Conservation (phyloP, 1,140 invertebrate genomes). For the Ladona fulva region DNA sequence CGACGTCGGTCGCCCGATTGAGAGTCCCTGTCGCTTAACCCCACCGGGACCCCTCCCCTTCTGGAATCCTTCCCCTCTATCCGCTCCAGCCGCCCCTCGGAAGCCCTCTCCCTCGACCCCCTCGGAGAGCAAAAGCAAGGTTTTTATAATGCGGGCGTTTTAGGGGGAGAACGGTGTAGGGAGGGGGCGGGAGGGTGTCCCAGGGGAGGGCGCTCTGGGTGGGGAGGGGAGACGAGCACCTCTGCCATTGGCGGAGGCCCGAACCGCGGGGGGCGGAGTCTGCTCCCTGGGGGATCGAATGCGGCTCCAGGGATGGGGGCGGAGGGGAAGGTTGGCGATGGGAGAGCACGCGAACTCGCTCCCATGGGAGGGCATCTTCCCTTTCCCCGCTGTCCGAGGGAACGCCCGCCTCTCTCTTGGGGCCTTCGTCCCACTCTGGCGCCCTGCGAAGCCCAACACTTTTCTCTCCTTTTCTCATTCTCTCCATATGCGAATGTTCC, state of each 20-base stretch:
- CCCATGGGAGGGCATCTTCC: not conserved
- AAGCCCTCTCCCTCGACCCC: not conserved
- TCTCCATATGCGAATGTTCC: not conserved
- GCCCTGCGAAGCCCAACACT: not conserved
- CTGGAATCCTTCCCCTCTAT: not conserved
- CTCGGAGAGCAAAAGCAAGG: not conserved
- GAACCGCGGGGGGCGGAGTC: not conserved
- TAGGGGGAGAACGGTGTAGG: not conserved
- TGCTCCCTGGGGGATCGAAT: constrained; percentile 2
- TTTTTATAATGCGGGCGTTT: not conserved
- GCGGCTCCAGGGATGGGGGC: no score
- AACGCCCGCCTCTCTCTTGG: not conserved
- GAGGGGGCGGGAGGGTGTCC: not conserved
- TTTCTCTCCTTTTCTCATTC: not conserved
- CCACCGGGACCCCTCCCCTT: not conserved
- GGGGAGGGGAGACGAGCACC: not conserved
- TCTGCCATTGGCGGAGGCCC: not conserved
- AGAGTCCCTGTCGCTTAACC: not conserved
- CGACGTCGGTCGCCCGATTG: not conserved
- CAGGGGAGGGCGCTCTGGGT: not conserved
- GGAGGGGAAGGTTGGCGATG: not conserved
- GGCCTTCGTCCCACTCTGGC: not conserved
- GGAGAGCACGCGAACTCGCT: not conserved
- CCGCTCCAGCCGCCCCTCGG: not conserved
- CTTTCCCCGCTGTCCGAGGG: not conserved